Conservation (phyloP, 2,797 vertebrate genomes). For the Gymnothorax reevesii region DNA sequence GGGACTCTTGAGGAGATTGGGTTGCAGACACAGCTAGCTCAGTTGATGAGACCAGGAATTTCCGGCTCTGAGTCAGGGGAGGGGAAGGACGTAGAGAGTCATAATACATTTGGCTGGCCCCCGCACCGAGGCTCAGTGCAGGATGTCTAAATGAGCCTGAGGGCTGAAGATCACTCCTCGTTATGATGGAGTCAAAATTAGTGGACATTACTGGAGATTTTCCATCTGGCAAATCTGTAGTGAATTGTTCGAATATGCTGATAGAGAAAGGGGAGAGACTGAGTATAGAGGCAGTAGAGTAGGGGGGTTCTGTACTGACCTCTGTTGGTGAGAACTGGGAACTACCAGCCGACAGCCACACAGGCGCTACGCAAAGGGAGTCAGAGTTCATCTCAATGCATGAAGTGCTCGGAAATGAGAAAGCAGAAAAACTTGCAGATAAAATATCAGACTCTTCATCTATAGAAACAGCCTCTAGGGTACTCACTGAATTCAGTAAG, state of each 20-base stretch:
- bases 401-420: not conserved
- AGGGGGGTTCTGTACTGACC: constrained; percentile 9
- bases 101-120: not conserved
- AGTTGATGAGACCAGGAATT: not conserved
- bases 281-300: not conserved
- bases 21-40: constrained; percentile 19
- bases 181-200: not conserved
- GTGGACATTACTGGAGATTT: constrained; percentile 14
- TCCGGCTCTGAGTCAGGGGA: not conserved
- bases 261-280: not conserved
- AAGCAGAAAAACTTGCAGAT: not conserved
- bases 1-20: not conserved
- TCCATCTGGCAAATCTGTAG: constrained; percentile 21
- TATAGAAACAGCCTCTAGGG: not conserved
- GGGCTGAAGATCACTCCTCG: not conserved
- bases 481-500: not conserved
- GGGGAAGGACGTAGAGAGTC: not conserved
- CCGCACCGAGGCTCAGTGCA: not conserved
- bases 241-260: constrained; percentile 7
- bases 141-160: not conserved
- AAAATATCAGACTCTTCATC: not conserved
- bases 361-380: not conserved
- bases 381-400: not conserved
- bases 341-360: not conserved
- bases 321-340: constrained; percentile 10